A percentile compares a stretch with the other conserved stretches of the same genome.
phyloP scores from a whole-genome alignment of 2,113 vertebrate species.

The Aphelocoma coerulescens region DNA sequence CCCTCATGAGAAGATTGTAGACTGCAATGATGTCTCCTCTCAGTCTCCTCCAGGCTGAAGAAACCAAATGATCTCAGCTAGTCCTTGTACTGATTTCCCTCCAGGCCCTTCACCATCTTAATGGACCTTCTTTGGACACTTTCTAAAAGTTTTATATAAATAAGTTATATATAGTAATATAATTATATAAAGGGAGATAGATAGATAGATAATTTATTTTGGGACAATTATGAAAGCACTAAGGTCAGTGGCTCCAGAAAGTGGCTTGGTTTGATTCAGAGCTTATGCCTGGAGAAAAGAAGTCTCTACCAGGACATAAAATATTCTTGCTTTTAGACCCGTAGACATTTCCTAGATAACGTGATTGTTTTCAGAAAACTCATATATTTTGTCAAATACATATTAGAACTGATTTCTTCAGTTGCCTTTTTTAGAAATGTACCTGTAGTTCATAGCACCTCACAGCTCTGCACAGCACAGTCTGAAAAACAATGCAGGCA shows the following conservation, averaged over 20 bases:
- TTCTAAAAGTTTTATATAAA: not conserved
- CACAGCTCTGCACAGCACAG: not conserved
- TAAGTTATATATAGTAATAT: not conserved
- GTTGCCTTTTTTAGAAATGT: not conserved
- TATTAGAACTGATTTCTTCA: not conserved
- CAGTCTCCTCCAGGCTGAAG: not conserved
- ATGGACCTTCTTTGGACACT: not conserved
- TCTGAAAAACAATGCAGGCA: not conserved
- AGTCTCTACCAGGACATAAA: not conserved
- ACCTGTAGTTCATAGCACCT: not conserved
- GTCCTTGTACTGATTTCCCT: not conserved
- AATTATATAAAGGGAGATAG: not conserved
- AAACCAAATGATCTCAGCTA: not conserved
- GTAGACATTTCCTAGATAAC: not conserved
- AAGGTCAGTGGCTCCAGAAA: not conserved
- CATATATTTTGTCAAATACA: not conserved
- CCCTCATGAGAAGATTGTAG: not conserved
- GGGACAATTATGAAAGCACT: not conserved
- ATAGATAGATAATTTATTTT: not conserved
- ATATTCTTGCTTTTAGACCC: not conserved
- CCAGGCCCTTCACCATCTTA: not conserved
- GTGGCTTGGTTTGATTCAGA: not conserved
- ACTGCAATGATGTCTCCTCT: not conserved
- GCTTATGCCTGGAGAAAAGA: not conserved
- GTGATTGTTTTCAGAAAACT: not conserved